Evolutionary conservation across 2,113 vertebrate genomes (phyloP).

Genomic region (Caracal caracal): DNA sequence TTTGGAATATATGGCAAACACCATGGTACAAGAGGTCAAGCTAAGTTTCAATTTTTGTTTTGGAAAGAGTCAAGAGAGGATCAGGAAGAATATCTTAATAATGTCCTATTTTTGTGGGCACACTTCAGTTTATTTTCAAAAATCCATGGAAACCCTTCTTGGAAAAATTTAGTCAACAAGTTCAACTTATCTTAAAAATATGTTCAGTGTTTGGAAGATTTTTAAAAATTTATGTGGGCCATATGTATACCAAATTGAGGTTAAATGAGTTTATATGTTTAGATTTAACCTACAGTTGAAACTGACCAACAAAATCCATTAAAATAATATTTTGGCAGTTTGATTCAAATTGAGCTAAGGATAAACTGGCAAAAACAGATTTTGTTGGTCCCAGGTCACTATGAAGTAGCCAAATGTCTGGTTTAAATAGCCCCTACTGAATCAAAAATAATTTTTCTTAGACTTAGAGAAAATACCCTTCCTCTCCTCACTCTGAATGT

Average conservation of each 20-base stretch:
- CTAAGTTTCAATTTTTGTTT: constrained; percentile 72
- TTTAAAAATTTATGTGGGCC: not conserved
- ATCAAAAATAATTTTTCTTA: constrained; percentile 57
- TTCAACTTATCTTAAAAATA: constrained; percentile 36
- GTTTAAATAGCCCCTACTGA: constrained; percentile 2
- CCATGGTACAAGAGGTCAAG: constrained; percentile 59
- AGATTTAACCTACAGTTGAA: not conserved
- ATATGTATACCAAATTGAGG: not conserved
- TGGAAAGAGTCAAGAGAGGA: constrained; percentile 57
- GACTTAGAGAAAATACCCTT: not conserved
- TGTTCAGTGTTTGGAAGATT: not conserved
- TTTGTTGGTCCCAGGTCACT: not conserved
- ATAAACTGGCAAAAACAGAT: constrained; percentile 41
- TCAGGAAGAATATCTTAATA: constrained; percentile 49
- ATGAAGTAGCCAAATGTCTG: not conserved
- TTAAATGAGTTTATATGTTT: not conserved
- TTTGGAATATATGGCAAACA: constrained; percentile 56
- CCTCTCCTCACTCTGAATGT: not conserved
- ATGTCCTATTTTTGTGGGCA: constrained; percentile 29
- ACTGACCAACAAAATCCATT: constrained; percentile 10
- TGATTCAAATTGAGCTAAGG: constrained; percentile 11
- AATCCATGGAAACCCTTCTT: constrained; percentile 55
- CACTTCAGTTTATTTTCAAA: constrained; percentile 65
- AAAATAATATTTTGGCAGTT: not conserved
- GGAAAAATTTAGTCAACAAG: constrained; percentile 34